These are phyloP conservation scores for Athene cunicularia DNA, from an alignment of 2,113 vertebrate genomes.

Conservation along the genomic window DNA sequence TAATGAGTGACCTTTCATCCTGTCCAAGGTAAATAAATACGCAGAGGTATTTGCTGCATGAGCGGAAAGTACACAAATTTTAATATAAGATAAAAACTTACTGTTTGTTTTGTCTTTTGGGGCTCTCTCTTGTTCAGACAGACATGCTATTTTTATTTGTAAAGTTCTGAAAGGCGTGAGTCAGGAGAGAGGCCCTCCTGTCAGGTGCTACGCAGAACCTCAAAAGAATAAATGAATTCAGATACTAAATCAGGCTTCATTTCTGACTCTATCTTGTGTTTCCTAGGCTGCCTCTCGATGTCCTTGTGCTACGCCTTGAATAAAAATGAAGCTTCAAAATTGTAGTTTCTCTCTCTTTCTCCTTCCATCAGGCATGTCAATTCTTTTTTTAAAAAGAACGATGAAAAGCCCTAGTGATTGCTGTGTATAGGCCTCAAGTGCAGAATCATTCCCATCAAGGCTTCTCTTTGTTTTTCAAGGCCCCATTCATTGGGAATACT, in stretches of 20 bases:
- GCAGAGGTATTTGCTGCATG: background rate
- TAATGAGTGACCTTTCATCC: slow-evolving; percentile 29
- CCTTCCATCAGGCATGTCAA: background rate
- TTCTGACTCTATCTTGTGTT: background rate
- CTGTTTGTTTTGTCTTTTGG: background rate
- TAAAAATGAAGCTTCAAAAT: slow-evolving; percentile 39
- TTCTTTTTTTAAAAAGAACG: background rate
- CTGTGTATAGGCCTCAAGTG: background rate
- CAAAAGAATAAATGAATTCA: background rate
- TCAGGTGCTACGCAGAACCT: background rate
- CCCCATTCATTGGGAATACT: background rate
- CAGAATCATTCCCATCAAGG: slow-evolving; percentile 20
- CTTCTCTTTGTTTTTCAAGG: slow-evolving; percentile 25
- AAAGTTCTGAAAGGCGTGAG: background rate
- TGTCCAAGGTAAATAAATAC: slow-evolving; percentile 5
- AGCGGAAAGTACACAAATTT: background rate
- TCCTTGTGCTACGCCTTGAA: slow-evolving; percentile 6
- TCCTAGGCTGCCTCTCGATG: background rate
- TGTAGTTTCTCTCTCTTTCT: background rate
- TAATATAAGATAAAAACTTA: background rate
- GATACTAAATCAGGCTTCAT: background rate
- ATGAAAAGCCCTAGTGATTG: slow-evolving; percentile 38
- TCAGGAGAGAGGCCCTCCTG: background rate
- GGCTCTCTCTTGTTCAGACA: background rate
- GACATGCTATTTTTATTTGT: background rate